These are phyloP conservation scores for Tryphoninae sp. DNA, from an alignment of 2,888 invertebrate genomes.

Conservation along the genomic window DNA sequence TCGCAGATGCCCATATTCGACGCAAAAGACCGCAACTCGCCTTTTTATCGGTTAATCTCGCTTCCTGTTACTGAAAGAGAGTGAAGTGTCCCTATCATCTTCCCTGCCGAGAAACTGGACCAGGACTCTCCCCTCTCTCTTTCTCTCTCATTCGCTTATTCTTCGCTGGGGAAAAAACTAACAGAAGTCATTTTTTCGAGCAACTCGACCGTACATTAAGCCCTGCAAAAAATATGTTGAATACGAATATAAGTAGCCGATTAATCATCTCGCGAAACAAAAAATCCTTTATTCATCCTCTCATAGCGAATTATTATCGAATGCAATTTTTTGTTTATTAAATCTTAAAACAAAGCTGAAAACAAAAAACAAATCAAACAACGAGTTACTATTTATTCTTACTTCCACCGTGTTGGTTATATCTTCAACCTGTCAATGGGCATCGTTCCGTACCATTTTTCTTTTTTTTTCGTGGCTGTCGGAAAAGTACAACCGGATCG, in stretches of 20 bases:
- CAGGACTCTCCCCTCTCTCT: constrained; percentile 36
- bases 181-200: constrained; percentile 64
- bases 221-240: neutral
- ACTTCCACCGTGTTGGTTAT: too few species aligned
- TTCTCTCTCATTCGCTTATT: constrained; percentile 2
- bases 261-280: neutral
- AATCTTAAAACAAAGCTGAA: too few species aligned
- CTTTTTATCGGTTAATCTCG: constrained; percentile 69
- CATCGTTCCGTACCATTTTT: too few species aligned
- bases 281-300: too few species aligned
- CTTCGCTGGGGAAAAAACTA: constrained; percentile 37
- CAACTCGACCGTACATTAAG: constrained; percentile 56
- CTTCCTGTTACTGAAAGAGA: constrained; percentile 51
- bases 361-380: too few species aligned
- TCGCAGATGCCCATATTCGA: constrained; percentile 41
- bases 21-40: constrained; percentile 58
- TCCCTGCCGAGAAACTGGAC: neutral
- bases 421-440: too few species aligned
- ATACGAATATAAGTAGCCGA: neutral
- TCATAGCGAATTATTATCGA: too few species aligned
- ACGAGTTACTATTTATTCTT: too few species aligned
- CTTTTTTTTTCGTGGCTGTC: too few species aligned
- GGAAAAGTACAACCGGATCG: too few species aligned
- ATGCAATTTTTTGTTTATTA: too few species aligned
- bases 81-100: constrained; percentile 26